Evolutionary conservation across 2,888 invertebrate genomes (phyloP), one percentile per base, ranked within the genome.

Genomic region (Colostygia pectinataria): DNA sequence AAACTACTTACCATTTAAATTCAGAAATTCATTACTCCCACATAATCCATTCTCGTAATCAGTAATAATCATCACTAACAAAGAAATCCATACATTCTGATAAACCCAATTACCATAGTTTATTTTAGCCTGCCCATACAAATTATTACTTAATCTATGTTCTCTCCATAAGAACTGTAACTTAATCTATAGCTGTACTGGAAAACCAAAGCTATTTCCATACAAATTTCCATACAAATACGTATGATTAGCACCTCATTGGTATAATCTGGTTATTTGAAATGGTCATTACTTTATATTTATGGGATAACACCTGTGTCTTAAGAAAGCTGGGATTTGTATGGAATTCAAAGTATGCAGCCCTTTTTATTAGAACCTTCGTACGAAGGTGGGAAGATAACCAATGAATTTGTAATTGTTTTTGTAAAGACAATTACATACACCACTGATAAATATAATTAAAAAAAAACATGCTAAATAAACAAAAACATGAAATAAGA

Each of bases 231-330:
- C 59, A 57, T 60, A 60, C 51, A 41, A 56, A 61, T 61, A 47
- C 46, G 44, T 54, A 47, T 56, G 47, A 58, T 61, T 61, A 61
- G 53, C 58, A 58, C 58, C 46, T 55, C 54, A 53, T 60, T 55
- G 49, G 56, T 49, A 49, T 61, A 58, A 61, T 58, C 56, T 56
- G 55, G 56, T 58, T 61, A 55, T 61, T 56, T 45, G 48, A 53
- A 58, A 57, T 52, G 41, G 49, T 45, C 46, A 53, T 61, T 56
- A 46, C 51, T 20, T 29, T 39, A 53, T 49, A 58, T 58, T 58
- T 61, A 61, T 58, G 44, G 43, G 8, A 25, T 50, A 52, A 52
- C 55, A 55, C 52, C 51, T 55, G 55, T 48, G 55, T 52, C 13
- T 46, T 23, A 46, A 33, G 38, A 42, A 46, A 47, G 20, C 20